phyloP scores from a whole-genome alignment of 2,888 invertebrate genomes.

The Tromatobia lineatoria region DNA sequence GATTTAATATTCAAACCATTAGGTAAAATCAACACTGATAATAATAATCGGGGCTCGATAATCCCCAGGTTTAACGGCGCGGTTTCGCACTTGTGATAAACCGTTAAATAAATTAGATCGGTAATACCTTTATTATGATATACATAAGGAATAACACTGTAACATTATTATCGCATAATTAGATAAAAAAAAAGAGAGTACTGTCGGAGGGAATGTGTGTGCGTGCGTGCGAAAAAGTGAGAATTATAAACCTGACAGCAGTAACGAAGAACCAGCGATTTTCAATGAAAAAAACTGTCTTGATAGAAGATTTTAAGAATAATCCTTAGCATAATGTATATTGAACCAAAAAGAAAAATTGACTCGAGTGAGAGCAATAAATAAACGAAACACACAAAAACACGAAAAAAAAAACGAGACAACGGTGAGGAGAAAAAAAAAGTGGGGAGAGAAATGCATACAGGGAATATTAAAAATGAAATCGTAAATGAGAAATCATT shows the following conservation, averaged over 20 bases:
- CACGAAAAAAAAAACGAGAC: slow-evolving; percentile 34
- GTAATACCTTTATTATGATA: slow-evolving; percentile 62
- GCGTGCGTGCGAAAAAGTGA: slow-evolving; percentile 24
- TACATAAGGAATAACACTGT: slow-evolving; percentile 40
- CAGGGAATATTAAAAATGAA: slow-evolving; percentile 67
- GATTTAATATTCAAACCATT: slow-evolving; percentile 43
- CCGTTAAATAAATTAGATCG: slow-evolving; percentile 66
- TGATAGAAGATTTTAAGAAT: slow-evolving; percentile 3
- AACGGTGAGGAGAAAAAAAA: slow-evolving; percentile 39
- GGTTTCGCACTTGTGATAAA: slow-evolving; percentile 82
- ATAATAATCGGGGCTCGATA: slow-evolving; percentile 43
- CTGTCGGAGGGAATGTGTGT: slow-evolving; percentile 11
- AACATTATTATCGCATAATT: slow-evolving; percentile 47
- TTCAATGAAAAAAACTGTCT: slow-evolving; percentile 31
- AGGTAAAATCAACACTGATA: slow-evolving; percentile 17
- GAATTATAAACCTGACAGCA: slow-evolving; percentile 31
- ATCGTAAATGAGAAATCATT: slow-evolving; percentile 52
- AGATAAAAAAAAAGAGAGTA: slow-evolving; percentile 12
- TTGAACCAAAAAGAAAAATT: slow-evolving; percentile 52
- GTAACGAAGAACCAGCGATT: slow-evolving; percentile 47
- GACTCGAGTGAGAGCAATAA: slow-evolving; percentile 42
- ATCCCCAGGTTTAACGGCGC: slow-evolving; percentile 71
- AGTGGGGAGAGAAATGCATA: slow-evolving; percentile 63
- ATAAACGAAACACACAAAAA: slow-evolving; percentile 20
- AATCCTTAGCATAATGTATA: slow-evolving; percentile 66